These are phyloP conservation scores for Platichthys stellatus DNA, from an alignment of 2,113 vertebrate genomes.

Conservation along the genomic window DNA sequence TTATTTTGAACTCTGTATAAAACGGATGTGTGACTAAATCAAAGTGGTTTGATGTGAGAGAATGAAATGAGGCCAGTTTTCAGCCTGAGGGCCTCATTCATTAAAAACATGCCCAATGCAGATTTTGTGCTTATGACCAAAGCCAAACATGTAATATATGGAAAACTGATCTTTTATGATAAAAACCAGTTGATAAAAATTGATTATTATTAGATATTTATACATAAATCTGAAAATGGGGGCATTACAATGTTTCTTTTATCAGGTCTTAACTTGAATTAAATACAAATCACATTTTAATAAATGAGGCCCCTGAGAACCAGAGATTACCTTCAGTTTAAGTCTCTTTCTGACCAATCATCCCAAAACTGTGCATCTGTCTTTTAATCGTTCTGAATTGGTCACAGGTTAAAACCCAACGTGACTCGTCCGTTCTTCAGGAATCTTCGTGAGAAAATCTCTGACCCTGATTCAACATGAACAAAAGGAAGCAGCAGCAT, in stretches of 20 bases:
- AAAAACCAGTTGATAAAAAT: conserved; percentile 6
- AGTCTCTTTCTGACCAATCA: conserved; percentile 5
- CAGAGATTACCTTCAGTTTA: conserved; percentile 1
- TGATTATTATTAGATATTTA: conserved; percentile 30
- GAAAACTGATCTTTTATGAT: neutral
- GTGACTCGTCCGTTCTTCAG: neutral
- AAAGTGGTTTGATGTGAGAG: conserved; percentile 18
- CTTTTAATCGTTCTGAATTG: neutral
- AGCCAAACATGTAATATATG: conserved; percentile 25
- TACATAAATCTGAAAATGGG: conserved; percentile 7
- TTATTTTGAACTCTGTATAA: conserved; percentile 41
- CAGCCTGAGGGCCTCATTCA: conserved; percentile 44
- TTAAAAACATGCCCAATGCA: conserved; percentile 29
- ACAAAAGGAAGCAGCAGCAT: conserved; percentile 1
- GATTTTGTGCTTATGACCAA: conserved; percentile 56
- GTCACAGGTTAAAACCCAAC: neutral
- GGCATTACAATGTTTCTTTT: neutral
- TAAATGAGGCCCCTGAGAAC: conserved; percentile 47
- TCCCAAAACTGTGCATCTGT: conserved; percentile 10
- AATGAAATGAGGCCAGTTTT: conserved; percentile 37
- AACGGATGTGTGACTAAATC: conserved; percentile 42
- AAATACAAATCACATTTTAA: conserved; percentile 18
- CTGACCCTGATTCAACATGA: neutral
- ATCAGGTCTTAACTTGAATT: neutral
- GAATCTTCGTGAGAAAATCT: neutral